These are phyloP conservation scores for Ptychoptera albimana DNA, from an alignment of 2,888 invertebrate species.

Conservation along the genomic window DNA sequence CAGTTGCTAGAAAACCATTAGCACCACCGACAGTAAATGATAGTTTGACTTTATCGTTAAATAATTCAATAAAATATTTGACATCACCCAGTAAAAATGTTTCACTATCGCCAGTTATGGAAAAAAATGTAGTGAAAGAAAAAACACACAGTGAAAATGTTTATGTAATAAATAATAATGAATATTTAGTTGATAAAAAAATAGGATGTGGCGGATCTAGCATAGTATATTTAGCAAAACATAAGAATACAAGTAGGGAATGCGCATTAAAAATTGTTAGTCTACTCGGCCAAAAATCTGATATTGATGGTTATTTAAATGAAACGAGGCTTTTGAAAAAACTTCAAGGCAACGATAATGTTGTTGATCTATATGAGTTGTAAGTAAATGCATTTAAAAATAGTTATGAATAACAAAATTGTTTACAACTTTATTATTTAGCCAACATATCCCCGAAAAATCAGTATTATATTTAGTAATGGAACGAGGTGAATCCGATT, in stretches of 20 bases:
- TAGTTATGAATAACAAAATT: too few relatives aligned
- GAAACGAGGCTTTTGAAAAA: slow-evolving; percentile 71
- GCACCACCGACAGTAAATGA: slow-evolving; percentile 16
- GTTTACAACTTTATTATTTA: slow-evolving; percentile 25
- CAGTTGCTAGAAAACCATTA: slow-evolving; percentile 20
- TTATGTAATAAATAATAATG: slow-evolving; percentile 49
- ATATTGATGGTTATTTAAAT: slow-evolving; percentile 68
- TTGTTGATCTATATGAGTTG: slow-evolving; percentile 78
- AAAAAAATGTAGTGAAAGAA: slow-evolving; percentile 14
- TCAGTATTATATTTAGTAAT: slow-evolving; percentile 68
- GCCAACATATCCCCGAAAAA: slow-evolving; percentile 49
- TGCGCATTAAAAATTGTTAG: slow-evolving; percentile 47
- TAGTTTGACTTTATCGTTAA: slow-evolving; percentile 22
- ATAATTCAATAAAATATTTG: slow-evolving; percentile 19
- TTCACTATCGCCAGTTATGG: slow-evolving; percentile 5
- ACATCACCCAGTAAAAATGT: slow-evolving; percentile 8
- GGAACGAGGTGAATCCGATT: slow-evolving; percentile 86
- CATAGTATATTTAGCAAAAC: slow-evolving; percentile 44
- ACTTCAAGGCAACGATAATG: slow-evolving; percentile 65
- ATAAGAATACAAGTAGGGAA: slow-evolving; percentile 18
- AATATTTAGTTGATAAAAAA: slow-evolving; percentile 56
- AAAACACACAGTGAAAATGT: slow-evolving; percentile 27
- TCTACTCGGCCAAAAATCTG: slow-evolving; percentile 52
- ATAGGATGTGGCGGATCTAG: slow-evolving; percentile 86
- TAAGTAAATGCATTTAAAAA: slow-evolving; percentile 34